Evolutionary conservation across 1,140 invertebrate genomes (phyloP).

Genomic region (Pteromalus puparum): DNA sequence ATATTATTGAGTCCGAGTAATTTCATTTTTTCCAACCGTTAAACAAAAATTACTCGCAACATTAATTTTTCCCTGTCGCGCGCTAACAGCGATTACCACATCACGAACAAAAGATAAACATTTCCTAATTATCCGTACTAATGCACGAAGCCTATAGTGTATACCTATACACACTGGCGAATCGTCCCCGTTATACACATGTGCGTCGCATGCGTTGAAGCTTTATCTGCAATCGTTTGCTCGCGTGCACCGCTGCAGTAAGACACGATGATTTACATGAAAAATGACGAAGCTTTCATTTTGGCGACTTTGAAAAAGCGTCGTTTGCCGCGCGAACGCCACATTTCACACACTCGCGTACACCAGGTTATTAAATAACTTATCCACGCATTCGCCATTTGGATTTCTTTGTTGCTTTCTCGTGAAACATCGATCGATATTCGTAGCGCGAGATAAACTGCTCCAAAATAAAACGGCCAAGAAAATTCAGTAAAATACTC

Average conservation of each 20-base stretch:
- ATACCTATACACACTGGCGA: neutral
- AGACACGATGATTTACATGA: neutral
- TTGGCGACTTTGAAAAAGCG: neutral
- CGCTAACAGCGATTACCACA: too few species aligned
- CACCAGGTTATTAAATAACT: neutral
- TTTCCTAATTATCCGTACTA: neutral
- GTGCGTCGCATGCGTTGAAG: neutral
- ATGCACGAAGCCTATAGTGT: neutral
- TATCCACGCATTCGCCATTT: neutral
- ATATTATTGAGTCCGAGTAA: too few species aligned
- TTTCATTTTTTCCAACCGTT: too few species aligned
- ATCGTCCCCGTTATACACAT: neutral
- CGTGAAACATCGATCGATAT: too few species aligned
- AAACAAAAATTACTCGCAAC: neutral
- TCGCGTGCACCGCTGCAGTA: slow-evolving; percentile 10
- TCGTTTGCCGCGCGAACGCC: neutral
- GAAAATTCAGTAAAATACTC: too few species aligned
- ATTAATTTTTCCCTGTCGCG: too few species aligned
- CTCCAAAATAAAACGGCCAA: too few species aligned
- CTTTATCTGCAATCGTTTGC: neutral
- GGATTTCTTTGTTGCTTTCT: neutral
- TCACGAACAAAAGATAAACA: neutral
- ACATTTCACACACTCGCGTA: neutral
- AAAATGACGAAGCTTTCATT: slow-evolving; percentile 18
- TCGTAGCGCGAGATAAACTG: too few species aligned